phyloP scores from a whole-genome alignment of 2,888 invertebrate genomes.

The Aleiodes testaceus region DNA sequence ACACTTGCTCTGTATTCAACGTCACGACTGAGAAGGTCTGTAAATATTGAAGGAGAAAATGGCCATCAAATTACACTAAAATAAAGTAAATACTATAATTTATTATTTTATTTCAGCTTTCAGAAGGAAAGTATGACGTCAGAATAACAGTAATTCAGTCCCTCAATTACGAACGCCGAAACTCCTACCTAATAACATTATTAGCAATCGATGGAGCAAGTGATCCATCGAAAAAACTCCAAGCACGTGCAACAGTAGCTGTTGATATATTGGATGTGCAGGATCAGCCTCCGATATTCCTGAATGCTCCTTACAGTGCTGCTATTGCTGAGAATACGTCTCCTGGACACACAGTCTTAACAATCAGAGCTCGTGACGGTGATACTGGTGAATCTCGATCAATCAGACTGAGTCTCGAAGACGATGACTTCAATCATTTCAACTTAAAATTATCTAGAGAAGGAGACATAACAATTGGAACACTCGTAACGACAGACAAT shows the following conservation, averaged over 20 bases:
- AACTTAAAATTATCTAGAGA: constrained; percentile 75
- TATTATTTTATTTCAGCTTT: constrained; percentile 71
- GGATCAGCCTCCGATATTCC: constrained; percentile 87
- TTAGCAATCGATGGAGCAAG: constrained; percentile 79
- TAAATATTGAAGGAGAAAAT: neutral
- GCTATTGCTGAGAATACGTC: constrained; percentile 84
- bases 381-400: constrained; percentile 84
- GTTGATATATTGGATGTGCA: constrained; percentile 85
- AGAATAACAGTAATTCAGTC: constrained; percentile 79
- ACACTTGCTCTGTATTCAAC: constrained; percentile 82
- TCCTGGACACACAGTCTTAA: constrained; percentile 77
- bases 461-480: constrained; percentile 76
- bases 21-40: constrained; percentile 79
- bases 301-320: constrained; percentile 86
- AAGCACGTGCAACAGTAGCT: constrained; percentile 82
- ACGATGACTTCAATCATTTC: constrained; percentile 82
- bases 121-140: constrained; percentile 82
- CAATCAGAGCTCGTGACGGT: constrained; percentile 85
- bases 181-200: constrained; percentile 82
- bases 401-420: constrained; percentile 80
- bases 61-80: too few relatives aligned
- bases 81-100: neutral
- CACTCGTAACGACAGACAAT: constrained; percentile 78
- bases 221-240: constrained; percentile 76
- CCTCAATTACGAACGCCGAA: constrained; percentile 85